Percentiles rank a stretch among this genome's conserved stretches.
phyloP scores from a whole-genome alignment of 2,113 vertebrate genomes.

The Sceloporus undulatus region DNA sequence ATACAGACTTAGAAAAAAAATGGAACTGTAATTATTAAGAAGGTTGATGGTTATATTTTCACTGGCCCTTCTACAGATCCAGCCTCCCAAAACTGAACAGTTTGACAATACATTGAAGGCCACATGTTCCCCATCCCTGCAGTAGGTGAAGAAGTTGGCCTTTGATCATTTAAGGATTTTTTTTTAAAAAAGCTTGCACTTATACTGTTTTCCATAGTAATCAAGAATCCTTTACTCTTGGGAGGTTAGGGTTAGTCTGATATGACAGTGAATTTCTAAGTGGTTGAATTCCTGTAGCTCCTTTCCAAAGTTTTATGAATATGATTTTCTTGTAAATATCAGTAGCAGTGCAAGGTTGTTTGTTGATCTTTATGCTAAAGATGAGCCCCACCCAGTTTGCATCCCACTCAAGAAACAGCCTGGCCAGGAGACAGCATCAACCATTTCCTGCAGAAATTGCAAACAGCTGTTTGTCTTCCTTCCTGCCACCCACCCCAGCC shows the following conservation, averaged over 20 bases:
- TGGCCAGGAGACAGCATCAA: fast-evolving
- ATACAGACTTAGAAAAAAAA: background rate
- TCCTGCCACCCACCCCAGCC: background rate
- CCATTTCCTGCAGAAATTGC: constrained; percentile 8
- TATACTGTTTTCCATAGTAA: too few relatives aligned
- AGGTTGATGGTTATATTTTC: background rate
- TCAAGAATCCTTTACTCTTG: too few relatives aligned
- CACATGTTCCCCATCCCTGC: too few relatives aligned
- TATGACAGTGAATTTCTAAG: too few relatives aligned
- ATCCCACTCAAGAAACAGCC: fast-evolving
- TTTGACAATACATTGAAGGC: too few relatives aligned
- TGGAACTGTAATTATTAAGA: background rate
- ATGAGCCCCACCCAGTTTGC: background rate
- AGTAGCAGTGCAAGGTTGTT: constrained; percentile 14
- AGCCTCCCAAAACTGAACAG: background rate
- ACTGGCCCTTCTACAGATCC: background rate
- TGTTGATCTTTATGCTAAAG: constrained; percentile 24
- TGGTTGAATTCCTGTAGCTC: background rate
- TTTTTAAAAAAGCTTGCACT: too few relatives aligned
- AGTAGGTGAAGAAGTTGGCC: too few relatives aligned
- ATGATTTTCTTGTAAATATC: background rate
- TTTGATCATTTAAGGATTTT: too few relatives aligned
- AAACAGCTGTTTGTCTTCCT: constrained; percentile 14
- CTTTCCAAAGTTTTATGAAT: constrained; percentile 9
- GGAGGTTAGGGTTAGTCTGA: too few relatives aligned